Percentiles rank a stretch among this genome's conserved stretches.
Conservation (phyloP, 1,140 invertebrate genomes). For the Drosophila watanabei region DNA sequence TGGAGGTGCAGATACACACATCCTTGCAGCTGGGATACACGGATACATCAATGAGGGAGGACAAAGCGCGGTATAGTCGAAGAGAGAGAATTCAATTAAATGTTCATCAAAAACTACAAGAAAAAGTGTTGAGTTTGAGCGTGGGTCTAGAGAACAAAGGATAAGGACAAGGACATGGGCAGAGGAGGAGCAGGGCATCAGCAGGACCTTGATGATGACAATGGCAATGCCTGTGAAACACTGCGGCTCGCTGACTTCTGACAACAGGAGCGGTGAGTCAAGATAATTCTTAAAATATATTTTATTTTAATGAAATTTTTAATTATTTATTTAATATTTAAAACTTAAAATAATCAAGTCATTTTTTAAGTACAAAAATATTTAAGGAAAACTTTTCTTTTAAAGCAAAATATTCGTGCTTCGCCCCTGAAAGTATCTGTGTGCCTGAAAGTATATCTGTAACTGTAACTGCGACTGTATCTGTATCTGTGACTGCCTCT, state of each 20-base stretch:
- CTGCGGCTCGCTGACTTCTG: constrained; percentile 42
- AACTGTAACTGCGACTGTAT: not conserved
- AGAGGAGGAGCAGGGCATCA: not conserved
- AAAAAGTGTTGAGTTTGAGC: constrained; percentile 55
- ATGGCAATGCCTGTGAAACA: constrained; percentile 30
- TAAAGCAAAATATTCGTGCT: too few species aligned
- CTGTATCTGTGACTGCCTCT: constrained; percentile 2
- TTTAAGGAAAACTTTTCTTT: not conserved
- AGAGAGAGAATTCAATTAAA: constrained; percentile 76
- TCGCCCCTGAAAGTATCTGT: constrained; percentile 24
- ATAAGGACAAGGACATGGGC: constrained; percentile 36
- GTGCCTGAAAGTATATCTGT: constrained; percentile 10
- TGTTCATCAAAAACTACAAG: constrained; percentile 83
- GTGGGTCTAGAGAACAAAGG: constrained; percentile 42
- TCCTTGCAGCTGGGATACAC: constrained; percentile 1
- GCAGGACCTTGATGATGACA: constrained; percentile 42
- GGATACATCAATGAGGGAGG: constrained; percentile 36
- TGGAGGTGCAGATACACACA: constrained; percentile 17
- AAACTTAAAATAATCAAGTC: not conserved
- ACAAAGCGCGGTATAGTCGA: constrained; percentile 60
- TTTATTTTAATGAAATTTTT: not conserved
- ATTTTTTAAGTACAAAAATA: not conserved
- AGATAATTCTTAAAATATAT: not conserved
- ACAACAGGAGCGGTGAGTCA: not conserved
- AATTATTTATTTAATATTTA: not conserved